Percentiles rank a stretch among this genome's conserved stretches.
phyloP scores from a whole-genome alignment of 2,797 vertebrate species.

The Crypturellus tataupa region DNA sequence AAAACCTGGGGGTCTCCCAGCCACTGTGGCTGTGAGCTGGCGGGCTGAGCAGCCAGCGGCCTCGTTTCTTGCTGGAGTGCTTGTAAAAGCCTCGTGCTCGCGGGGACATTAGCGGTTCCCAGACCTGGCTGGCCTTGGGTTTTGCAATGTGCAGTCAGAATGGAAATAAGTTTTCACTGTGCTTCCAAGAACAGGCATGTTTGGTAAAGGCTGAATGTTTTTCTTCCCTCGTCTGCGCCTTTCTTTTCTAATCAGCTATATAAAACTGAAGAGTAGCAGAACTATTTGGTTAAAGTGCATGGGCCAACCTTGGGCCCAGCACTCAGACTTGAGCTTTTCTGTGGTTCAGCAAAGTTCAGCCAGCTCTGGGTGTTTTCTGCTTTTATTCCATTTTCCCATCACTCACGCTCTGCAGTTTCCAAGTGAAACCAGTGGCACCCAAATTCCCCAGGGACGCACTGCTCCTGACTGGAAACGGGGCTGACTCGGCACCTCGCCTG shows the following conservation, averaged over 20 bases:
- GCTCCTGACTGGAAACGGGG: too few species aligned
- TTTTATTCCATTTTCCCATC: constrained; percentile 12
- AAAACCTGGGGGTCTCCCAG: not conserved
- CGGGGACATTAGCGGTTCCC: not conserved
- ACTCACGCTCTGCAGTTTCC: not conserved
- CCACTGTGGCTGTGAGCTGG: not conserved
- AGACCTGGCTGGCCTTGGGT: not conserved
- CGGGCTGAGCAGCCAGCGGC: not conserved
- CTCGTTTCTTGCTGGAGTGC: not conserved
- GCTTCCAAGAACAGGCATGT: constrained; percentile 17
- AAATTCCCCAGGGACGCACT: fast-evolving
- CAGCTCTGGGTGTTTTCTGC: not conserved
- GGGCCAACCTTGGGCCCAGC: not conserved
- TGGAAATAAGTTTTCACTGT: constrained; percentile 15
- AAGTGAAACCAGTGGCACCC: not conserved
- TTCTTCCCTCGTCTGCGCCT: fast-evolving
- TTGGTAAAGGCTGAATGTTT: not conserved
- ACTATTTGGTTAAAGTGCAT: not conserved
- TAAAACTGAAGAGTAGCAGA: constrained; percentile 16
- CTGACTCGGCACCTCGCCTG: not conserved
- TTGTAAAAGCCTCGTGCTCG: not conserved
- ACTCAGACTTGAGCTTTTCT: not conserved
- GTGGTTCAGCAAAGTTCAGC: not conserved
- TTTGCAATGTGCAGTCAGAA: constrained; percentile 2
- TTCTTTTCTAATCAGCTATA: constrained; percentile 10